Evolutionary conservation across 2,113 vertebrate genomes (phyloP).

Genomic region (Rhinoptilus africanus): DNA sequence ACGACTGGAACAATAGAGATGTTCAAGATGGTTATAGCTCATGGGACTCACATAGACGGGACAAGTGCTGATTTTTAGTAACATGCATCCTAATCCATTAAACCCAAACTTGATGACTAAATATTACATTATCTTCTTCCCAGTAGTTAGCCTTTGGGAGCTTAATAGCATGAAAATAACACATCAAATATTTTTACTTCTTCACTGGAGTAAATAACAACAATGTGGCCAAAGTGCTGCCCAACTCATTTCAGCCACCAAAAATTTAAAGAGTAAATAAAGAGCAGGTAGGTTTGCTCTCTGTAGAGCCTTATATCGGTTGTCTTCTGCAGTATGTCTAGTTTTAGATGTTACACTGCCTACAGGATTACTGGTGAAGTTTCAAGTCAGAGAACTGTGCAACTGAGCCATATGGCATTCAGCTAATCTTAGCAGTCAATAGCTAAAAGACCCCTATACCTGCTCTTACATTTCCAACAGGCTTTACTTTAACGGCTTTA

Average conservation of each 20-base stretch:
- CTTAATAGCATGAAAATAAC: neutral
- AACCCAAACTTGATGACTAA: neutral
- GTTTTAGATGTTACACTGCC: neutral
- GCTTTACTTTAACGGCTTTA: neutral
- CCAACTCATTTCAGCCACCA: neutral
- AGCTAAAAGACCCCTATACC: neutral
- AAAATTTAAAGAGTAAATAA: neutral
- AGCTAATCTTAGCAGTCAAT: rapidly evolving
- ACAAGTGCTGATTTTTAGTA: neutral
- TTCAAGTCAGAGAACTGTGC: neutral
- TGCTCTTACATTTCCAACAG: neutral
- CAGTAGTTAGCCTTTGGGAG: neutral
- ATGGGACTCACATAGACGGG: neutral
- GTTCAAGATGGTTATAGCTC: neutral
- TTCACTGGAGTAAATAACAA: neutral
- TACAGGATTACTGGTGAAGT: neutral
- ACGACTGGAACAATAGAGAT: neutral
- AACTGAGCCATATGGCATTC: neutral
- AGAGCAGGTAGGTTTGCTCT: neutral
- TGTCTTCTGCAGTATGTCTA: neutral
- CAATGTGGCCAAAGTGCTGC: neutral
- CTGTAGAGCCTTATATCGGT: neutral
- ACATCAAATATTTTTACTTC: neutral
- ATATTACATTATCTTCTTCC: neutral
- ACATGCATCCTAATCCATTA: neutral